Evolutionary conservation across 2,113 vertebrate species (phyloP).

Genomic region (Falco punctatus): DNA sequence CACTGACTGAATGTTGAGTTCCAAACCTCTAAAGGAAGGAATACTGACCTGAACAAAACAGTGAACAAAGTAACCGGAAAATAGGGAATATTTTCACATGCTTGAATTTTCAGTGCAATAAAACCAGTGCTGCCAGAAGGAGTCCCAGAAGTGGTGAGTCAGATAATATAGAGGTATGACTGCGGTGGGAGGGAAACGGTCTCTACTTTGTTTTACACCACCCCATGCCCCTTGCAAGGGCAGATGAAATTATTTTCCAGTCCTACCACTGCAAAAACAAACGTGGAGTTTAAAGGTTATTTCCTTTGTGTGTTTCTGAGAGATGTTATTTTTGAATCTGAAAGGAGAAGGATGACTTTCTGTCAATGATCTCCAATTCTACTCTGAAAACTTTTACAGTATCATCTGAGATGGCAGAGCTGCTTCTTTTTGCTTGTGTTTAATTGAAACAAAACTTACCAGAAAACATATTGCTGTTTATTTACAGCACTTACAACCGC

Average conservation of each 20-base stretch:
- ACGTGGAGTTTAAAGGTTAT: constrained; percentile 9
- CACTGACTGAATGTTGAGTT: not conserved
- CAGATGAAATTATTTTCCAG: constrained; percentile 50
- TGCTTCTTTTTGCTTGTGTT: not conserved
- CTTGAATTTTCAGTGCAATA: constrained; percentile 42
- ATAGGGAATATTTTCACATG: constrained; percentile 8
- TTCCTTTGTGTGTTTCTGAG: constrained; percentile 34
- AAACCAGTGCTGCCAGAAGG: constrained; percentile 33
- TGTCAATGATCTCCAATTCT: not conserved
- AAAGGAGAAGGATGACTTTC: not conserved
- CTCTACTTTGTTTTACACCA: constrained; percentile 21
- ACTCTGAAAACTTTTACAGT: not conserved
- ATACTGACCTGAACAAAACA: not conserved
- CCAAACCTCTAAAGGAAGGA: not conserved
- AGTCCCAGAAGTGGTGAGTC: constrained; percentile 57
- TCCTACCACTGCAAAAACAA: constrained; percentile 15
- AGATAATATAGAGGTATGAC: constrained; percentile 11
- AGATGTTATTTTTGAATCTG: not conserved
- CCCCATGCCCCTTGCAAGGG: not conserved
- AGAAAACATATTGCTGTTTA: not conserved
- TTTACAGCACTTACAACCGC: not conserved
- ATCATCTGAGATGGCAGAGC: not conserved
- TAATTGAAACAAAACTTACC: not conserved
- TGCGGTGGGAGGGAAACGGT: constrained; percentile 40
- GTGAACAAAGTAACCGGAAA: constrained; percentile 21